Evolutionary conservation across 2,113 vertebrate species (phyloP).

Genomic region (Upupa epops): DNA sequence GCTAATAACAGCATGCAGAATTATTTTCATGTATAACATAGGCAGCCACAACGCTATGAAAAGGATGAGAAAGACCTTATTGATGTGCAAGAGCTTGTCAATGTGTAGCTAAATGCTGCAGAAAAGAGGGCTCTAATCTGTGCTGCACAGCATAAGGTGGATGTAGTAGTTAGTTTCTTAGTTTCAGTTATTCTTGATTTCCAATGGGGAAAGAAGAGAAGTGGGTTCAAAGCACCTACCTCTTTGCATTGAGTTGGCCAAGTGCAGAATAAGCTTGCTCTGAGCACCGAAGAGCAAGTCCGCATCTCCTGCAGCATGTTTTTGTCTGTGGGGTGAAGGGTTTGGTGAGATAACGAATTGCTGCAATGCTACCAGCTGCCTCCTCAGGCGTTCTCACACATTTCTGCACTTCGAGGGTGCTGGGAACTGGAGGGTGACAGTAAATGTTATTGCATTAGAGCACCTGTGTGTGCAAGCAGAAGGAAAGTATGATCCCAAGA

Average conservation of each 20-base stretch:
- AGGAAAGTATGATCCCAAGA: neutral
- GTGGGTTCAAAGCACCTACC: neutral
- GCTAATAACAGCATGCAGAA: neutral
- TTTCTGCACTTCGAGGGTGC: neutral
- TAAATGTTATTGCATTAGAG: neutral
- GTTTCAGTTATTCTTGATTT: neutral
- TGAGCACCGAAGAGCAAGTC: neutral
- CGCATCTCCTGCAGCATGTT: neutral
- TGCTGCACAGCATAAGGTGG: neutral
- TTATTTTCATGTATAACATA: neutral
- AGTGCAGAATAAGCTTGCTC: neutral
- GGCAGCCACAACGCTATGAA: neutral
- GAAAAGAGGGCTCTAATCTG: neutral
- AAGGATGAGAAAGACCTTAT: neutral
- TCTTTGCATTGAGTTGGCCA: neutral
- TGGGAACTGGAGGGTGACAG: neutral
- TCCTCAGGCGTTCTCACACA: neutral
- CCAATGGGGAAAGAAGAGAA: neutral
- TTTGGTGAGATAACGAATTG: neutral
- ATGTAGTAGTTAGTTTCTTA: neutral
- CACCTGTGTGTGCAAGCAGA: neutral
- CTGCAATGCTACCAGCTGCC: slow-evolving; percentile 23
- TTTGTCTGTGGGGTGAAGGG: neutral
- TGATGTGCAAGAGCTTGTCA: neutral
- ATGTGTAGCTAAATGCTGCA: neutral